phyloP scores from a whole-genome alignment of 2,888 invertebrate species.

The Lasioglossum calceatum region DNA sequence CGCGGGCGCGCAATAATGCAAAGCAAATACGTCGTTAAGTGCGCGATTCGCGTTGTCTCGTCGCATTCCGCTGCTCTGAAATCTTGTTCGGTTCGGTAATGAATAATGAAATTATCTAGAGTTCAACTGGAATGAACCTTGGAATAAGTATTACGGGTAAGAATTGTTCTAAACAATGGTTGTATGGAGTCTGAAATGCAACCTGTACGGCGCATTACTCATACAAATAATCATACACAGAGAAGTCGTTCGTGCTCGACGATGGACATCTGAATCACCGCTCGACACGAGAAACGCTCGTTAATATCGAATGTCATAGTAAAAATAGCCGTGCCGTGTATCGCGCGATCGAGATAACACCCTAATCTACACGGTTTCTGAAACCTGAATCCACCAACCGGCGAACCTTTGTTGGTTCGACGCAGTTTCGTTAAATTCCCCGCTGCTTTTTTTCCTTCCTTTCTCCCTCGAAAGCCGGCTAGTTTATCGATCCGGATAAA shows the following conservation, averaged over 20 bases:
- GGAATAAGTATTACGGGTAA: not conserved
- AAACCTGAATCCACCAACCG: not conserved
- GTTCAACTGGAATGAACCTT: not conserved
- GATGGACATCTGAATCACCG: constrained; percentile 1
- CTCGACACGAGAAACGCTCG: constrained; percentile 2
- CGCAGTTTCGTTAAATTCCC: not conserved
- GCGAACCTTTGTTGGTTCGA: not conserved
- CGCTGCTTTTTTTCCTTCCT: not conserved
- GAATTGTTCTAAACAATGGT: not conserved
- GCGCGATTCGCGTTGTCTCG: not conserved
- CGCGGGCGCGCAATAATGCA: constrained; percentile 23
- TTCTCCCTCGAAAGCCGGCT: not conserved
- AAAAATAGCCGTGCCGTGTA: not conserved
- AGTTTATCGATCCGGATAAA: not conserved
- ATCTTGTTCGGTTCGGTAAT: not conserved
- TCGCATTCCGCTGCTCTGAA: not conserved
- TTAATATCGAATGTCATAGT: not conserved
- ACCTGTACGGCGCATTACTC: not conserved
- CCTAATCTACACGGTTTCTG: not conserved
- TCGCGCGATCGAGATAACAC: not conserved
- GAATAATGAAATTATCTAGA: not conserved
- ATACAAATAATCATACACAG: not conserved
- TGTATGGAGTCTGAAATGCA: not conserved
- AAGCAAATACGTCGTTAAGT: constrained; percentile 31
- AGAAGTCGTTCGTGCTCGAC: not conserved